These are phyloP conservation scores for Morpho deidamia DNA, from an alignment of 2,888 invertebrate genomes.

Conservation along the genomic window DNA sequence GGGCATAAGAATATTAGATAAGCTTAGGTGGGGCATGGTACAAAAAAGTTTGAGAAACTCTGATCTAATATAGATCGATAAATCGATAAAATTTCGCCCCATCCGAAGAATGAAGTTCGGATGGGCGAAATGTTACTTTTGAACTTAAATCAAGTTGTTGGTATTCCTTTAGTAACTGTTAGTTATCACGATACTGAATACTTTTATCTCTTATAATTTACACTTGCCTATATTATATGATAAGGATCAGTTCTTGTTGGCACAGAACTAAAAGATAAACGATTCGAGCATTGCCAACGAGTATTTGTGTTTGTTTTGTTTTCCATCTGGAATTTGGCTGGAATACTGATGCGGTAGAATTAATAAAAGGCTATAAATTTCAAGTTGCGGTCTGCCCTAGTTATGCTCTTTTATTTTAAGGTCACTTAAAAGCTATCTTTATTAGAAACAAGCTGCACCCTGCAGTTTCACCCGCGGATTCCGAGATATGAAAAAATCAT, in stretches of 20 bases:
- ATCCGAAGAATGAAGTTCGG: too few species aligned
- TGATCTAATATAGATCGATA: too few species aligned
- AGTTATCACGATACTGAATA: neutral
- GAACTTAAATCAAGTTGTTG: too few species aligned
- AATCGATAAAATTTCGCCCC: too few species aligned
- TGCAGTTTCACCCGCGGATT: too few species aligned
- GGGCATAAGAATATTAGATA: too few species aligned
- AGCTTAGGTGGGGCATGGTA: too few species aligned
- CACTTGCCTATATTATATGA: neutral
- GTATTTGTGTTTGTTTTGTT: slow-evolving; percentile 37
- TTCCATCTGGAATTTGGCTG: slow-evolving; percentile 46
- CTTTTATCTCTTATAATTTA: neutral
- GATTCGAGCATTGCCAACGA: slow-evolving; percentile 40
- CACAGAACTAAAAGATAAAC: slow-evolving; percentile 37
- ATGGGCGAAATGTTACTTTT: too few species aligned
- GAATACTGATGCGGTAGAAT: slow-evolving; percentile 34
- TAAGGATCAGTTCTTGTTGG: slow-evolving; percentile 13
- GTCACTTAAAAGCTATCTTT: neutral
- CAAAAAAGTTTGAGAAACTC: too few species aligned
- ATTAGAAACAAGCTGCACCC: neutral
- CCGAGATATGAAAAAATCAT: too few species aligned
- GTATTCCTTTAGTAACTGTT: too few species aligned
- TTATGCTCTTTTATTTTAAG: slow-evolving; percentile 11
- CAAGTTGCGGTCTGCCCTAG: slow-evolving; percentile 20
- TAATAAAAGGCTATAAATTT: slow-evolving; percentile 31